These are phyloP conservation scores for Halichoeres trimaculatus DNA, from an alignment of 2,113 vertebrate species.

Conservation along the genomic window DNA sequence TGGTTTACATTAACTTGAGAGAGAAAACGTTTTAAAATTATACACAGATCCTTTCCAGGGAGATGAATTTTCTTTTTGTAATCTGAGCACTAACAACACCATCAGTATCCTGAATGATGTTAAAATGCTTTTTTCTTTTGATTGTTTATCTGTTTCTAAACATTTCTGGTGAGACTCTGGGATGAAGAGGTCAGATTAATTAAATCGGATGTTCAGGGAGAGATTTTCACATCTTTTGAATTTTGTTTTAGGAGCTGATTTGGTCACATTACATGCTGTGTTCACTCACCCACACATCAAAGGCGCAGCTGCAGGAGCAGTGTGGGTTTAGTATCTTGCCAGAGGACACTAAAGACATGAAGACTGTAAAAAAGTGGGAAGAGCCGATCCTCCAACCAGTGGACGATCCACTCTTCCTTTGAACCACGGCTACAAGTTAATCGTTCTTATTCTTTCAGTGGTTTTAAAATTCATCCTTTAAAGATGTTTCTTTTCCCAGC, in stretches of 20 bases:
- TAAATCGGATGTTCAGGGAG: neutral
- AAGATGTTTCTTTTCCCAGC: too few species aligned
- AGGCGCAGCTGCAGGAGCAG: neutral
- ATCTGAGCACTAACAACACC: neutral
- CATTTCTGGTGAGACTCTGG: neutral
- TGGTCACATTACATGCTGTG: neutral
- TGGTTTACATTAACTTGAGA: too few species aligned
- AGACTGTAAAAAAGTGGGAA: neutral
- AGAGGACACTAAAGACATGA: neutral
- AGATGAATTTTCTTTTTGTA: neutral
- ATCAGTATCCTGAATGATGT: neutral
- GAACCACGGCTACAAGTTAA: neutral
- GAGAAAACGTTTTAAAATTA: too few species aligned
- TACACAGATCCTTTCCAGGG: too few species aligned
- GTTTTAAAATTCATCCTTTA: too few species aligned
- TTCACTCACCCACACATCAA: neutral
- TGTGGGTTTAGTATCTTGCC: neutral
- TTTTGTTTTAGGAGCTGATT: neutral
- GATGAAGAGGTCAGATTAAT: neutral
- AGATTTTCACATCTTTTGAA: neutral
- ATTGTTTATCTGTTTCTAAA: neutral
- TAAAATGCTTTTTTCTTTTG: neutral
- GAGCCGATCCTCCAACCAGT: neutral
- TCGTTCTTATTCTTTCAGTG: too few species aligned
- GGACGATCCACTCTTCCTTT: neutral